Percentiles rank a stretch among this genome's conserved stretches.
Conservation (phyloP, 1,140 invertebrate genomes). For the Nomia melanderi region DNA sequence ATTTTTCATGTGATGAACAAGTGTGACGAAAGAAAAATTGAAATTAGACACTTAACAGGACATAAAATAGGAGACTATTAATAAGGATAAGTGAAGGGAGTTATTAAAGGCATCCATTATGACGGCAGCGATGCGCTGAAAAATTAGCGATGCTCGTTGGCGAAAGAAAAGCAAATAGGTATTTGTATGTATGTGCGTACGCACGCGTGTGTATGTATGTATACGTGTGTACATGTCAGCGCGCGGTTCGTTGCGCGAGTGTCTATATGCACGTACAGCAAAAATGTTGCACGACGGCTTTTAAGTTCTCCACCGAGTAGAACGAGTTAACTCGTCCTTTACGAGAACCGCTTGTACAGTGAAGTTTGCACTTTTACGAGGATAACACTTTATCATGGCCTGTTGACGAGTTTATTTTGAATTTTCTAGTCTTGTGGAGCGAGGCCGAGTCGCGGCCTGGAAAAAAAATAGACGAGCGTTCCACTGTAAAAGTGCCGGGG, state of each 20-base stretch:
- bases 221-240: conserved; percentile 18
- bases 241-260: too few species aligned
- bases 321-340: conserved; percentile 33
- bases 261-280: not conserved
- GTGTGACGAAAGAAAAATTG: not conserved
- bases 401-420: conserved; percentile 30
- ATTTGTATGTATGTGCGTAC: conserved; percentile 5
- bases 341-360: conserved; percentile 17
- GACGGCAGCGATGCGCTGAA: not conserved
- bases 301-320: conserved; percentile 30
- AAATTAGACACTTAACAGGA: not conserved
- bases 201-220: too few species aligned
- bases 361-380: conserved; percentile 39
- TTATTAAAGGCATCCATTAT: conserved; percentile 13
- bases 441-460: not conserved
- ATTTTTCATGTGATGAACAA: not conserved
- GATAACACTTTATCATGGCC: conserved; percentile 34
- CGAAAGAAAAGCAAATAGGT: conserved; percentile 36
- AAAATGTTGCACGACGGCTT: conserved; percentile 47
- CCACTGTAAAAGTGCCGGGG: not conserved
- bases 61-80: not conserved
- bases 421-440: not conserved
- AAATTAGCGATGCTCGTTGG: conserved; percentile 4
- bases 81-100: not conserved
- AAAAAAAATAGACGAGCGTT: not conserved